A percentile compares a stretch with the other conserved stretches of the same genome.
Conservation (phyloP, 2,797 vertebrate species). For the Sebastes nivosus region DNA sequence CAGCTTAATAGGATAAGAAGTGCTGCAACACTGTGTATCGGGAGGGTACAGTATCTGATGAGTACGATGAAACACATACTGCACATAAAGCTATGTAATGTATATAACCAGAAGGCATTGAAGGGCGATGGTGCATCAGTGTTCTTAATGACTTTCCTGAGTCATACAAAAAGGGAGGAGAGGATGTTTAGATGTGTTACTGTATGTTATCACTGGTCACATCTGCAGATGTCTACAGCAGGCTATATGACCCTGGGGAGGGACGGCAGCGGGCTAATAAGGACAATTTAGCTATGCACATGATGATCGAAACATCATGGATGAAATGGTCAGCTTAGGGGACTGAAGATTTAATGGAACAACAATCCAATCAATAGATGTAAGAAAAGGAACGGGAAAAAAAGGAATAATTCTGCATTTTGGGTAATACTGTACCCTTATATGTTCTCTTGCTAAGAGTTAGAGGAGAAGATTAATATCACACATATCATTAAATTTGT, state of each 20-base stretch:
- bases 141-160: slow-evolving; percentile 10
- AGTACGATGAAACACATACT: neutral
- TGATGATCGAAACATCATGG: neutral
- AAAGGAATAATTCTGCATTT: neutral
- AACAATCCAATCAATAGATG: neutral
- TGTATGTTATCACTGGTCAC: slow-evolving; percentile 51
- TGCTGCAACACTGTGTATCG: neutral
- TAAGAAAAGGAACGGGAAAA: too few species aligned
- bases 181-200: slow-evolving; percentile 55
- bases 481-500: too few species aligned
- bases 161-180: slow-evolving; percentile 31
- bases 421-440: too few species aligned
- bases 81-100: neutral
- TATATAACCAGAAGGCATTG: neutral
- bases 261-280: slow-evolving; percentile 1
- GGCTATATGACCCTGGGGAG: slow-evolving; percentile 59
- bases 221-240: slow-evolving; percentile 47
- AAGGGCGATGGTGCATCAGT: neutral
- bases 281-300: slow-evolving; percentile 23
- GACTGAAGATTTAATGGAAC: neutral
- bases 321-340: neutral
- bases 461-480: too few species aligned
- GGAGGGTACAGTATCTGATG: neutral
- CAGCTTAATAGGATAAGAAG: neutral
- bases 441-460: too few species aligned